Evolutionary conservation across 2,797 vertebrate genomes (phyloP), one percentile per base, ranked within the genome.

Genomic region (Limnodromus scolopaceus): DNA sequence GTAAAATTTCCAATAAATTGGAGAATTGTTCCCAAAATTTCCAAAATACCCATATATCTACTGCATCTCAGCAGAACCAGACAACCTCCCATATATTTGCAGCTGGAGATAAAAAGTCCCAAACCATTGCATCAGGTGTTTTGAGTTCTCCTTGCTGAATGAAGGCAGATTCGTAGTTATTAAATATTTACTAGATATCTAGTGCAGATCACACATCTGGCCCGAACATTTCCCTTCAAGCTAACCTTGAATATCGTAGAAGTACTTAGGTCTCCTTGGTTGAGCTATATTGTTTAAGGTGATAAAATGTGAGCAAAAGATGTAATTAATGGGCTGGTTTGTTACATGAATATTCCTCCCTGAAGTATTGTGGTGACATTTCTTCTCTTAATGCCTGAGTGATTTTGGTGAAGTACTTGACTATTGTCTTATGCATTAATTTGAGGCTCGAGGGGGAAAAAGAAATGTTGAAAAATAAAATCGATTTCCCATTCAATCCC

Each of bases 371-470:
- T 27, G 49, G 70, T 89, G 84, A 66, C 57, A 87, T 96, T 96
- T 95, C 28, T 89, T 77, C 75, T 81, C 45, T 93, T 85, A 87
- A 91, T 72, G 71, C 61, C 54, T 72, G 38, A 92, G 20, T 75
- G 81, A 63, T 90, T 96, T 80, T 61, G 45, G 61, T 93, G 61
- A 80, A 93, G 57, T 45, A 78, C 81, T 84, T 95, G 64, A 63
- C 61, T 96, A 71, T 91, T 96, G 71, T 91, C 53, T 87, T 80
- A 53, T 48, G 13, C n/a, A 87, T 89, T 93, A 77, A 91, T 71
- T 71, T 83, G 55, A 84, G 38, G 55, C 54, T 80, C 48, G 32
- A 85, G 11, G 34, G 3, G 22, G 18, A 9, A 2, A 87, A 39
- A 38, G 18, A 51, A 84, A 65, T 54, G 34, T 43, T 87, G 65